Evolutionary conservation across 2,797 vertebrate genomes (phyloP), one percentile per base, ranked within the genome.

Genomic region (Lepus townsendii): DNA sequence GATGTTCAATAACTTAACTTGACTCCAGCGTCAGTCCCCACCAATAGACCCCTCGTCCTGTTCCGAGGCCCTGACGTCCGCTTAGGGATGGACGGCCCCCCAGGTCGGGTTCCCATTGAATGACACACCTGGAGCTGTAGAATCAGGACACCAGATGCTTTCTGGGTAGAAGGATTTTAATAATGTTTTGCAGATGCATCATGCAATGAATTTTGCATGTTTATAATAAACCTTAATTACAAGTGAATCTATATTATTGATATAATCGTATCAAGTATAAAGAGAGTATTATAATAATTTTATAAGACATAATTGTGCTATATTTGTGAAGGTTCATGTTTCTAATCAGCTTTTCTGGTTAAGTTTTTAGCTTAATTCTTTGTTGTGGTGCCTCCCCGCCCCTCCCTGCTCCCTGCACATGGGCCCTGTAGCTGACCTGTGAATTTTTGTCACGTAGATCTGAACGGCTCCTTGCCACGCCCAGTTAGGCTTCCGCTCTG

Each of bases 401-500:
- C 84, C 27, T 9, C 94, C 22, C 75, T 62, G 87, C 88, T 88
- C 97, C 98, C 97, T 96, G 98, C 97, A 68, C 97, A 93, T 94
- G 96, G 96, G 97, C 97, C 98, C 98, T 98, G 96, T 98, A 96
- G 98, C 96, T 87, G 95, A 92, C 95, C 93, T 97, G 83, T 93
- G 95, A 82, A 79, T 95, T 57, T 97, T 97, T 97, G 98, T 97
- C 63, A 97, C 93, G 77, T 97, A 98, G 97, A 97, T 95, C 90
- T 96, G 97, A 97, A 98, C 98, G 98, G 97, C 97, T 98, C 98
- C 97, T 98, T 98, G 99, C 98, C 97, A 96, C 98, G 97, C 97
- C 98, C 98, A 98, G 98, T 98, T 98, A 98, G 98, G 98, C 98
- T 98, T 98, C 98, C 98, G 97, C 98, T 99, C 98, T 97, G 97